A percentile compares a stretch with the other conserved stretches of the same genome.
phyloP scores from a whole-genome alignment of 2,888 invertebrate species.

The Tupiocoris notatus region DNA sequence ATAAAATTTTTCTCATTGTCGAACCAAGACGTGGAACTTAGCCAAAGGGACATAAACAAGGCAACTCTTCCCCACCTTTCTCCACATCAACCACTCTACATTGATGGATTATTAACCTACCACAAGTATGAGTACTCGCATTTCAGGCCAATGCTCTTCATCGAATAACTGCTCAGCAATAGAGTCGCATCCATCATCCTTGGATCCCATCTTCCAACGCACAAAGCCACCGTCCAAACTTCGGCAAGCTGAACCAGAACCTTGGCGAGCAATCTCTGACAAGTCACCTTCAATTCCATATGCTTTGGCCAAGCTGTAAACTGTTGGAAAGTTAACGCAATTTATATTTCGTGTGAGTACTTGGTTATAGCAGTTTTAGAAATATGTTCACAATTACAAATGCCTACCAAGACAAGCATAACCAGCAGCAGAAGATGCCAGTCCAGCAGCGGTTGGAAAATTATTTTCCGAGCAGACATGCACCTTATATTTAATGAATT shows the following conservation, averaged over 20 bases:
- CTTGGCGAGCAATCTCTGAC: conserved; percentile 74
- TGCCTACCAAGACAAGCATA: conserved; percentile 84
- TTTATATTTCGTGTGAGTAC: no score
- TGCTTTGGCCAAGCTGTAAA: conserved; percentile 62
- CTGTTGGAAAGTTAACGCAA: no score
- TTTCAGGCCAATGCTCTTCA: conserved; percentile 81
- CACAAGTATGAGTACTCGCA: conserved; percentile 85
- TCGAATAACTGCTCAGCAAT: conserved; percentile 72
- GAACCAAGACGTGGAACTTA: no score
- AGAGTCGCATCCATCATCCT: conserved; percentile 70
- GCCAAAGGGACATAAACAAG: no score
- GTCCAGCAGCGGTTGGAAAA: conserved; percentile 97
- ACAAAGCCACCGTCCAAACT: conserved; percentile 95
- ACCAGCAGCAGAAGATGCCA: conserved; percentile 98
- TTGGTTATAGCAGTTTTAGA: no score
- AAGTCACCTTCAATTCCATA: conserved; percentile 73
- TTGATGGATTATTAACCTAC: conserved; percentile 57
- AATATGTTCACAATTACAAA: no score
- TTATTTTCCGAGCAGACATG: conserved; percentile 89
- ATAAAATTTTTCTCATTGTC: no score
- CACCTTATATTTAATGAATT: conserved; percentile 64
- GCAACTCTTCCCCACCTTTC: no score
- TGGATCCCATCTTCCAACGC: conserved; percentile 76
- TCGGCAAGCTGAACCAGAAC: conserved; percentile 95
- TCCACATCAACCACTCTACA: background rate